Evolutionary conservation across 2,888 invertebrate species (phyloP).

Genomic region (Thyatira batis): DNA sequence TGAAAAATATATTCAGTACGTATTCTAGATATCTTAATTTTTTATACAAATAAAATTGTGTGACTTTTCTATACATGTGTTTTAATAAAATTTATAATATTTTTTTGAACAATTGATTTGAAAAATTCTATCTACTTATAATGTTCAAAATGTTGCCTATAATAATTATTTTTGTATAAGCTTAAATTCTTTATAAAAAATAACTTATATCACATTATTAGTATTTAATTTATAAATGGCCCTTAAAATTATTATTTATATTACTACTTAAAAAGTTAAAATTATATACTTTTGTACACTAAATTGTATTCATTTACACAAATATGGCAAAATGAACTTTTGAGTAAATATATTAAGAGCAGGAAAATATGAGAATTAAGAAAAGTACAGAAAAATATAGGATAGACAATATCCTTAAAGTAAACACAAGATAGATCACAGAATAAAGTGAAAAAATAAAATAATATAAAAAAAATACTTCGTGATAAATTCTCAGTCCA

Average conservation of each 20-base stretch:
- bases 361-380: background rate
- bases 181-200: background rate
- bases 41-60: no score
- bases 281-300: slow-evolving; percentile 41
- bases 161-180: no score
- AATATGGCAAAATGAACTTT: slow-evolving; percentile 42
- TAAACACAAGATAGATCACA: no score
- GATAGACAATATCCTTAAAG: no score
- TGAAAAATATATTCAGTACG: no score
- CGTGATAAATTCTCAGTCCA: slow-evolving; percentile 30
- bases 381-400: no score
- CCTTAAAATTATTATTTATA: background rate
- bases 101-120: no score
- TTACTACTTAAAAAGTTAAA: background rate
- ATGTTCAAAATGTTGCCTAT: no score
- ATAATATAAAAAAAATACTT: background rate
- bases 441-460: background rate
- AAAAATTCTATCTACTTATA: no score
- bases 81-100: slow-evolving; percentile 4
- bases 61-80: no score
- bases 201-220: slow-evolving; percentile 2
- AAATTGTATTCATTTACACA: slow-evolving; percentile 37
- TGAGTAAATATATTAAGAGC: no score
- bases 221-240: slow-evolving; percentile 1
- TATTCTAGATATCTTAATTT: no score